Evolutionary conservation across 1,140 invertebrate species (phyloP).

Genomic region (Drosophila jambulina): DNA sequence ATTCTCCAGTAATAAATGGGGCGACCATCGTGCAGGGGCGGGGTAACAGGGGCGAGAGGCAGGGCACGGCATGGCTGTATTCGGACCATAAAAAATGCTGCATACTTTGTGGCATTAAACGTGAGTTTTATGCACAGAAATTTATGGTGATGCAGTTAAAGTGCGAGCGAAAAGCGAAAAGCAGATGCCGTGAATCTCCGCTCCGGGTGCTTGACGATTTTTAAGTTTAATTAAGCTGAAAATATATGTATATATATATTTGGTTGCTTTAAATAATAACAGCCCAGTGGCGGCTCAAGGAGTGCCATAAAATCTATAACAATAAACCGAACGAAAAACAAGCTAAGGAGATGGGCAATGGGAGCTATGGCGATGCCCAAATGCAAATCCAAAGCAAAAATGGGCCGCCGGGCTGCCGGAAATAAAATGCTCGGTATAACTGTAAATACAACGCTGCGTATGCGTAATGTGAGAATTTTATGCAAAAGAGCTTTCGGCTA

Average conservation of each 20-base stretch:
- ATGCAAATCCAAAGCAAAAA: conserved; percentile 58
- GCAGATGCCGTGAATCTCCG: conserved; percentile 50
- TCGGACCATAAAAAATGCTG: conserved; percentile 62
- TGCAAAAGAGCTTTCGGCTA: conserved; percentile 70
- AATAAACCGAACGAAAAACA: conserved; percentile 62
- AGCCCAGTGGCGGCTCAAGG: conserved; percentile 21
- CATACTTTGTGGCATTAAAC: conserved; percentile 79
- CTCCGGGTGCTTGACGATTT: conserved; percentile 44
- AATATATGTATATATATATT: conserved; percentile 84
- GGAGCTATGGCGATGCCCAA: conserved; percentile 31
- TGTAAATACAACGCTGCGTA: conserved; percentile 80
- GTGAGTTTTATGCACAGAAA: conserved; percentile 75
- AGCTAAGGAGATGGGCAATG: conserved; percentile 22
- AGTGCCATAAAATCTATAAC: conserved; percentile 76
- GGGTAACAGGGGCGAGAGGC: not conserved
- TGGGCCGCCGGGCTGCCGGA: conserved; percentile 53
- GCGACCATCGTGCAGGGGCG: conserved; percentile 7
- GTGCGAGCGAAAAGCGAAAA: conserved; percentile 36
- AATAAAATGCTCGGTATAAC: conserved; percentile 78
- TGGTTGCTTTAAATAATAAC: conserved; percentile 79
- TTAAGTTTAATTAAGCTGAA: conserved; percentile 83
- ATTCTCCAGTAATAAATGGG: conserved; percentile 52
- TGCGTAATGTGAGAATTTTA: conserved; percentile 82
- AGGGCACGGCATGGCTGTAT: conserved; percentile 2
- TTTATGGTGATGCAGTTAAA: conserved; percentile 77